These are phyloP conservation scores for Xylota segnis DNA, from an alignment of 2,888 invertebrate species.

Conservation along the genomic window DNA sequence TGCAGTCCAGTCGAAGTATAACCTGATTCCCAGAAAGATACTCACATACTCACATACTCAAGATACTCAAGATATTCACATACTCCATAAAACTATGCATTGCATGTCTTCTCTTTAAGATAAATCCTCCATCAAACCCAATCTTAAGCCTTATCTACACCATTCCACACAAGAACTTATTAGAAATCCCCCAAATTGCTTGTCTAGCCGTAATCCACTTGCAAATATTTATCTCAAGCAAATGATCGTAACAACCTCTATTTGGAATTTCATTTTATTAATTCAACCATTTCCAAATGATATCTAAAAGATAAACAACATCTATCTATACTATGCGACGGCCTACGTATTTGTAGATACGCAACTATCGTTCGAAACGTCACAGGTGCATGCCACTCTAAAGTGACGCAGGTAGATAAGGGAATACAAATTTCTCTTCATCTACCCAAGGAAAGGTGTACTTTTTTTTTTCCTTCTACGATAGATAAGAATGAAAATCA, in stretches of 20 bases:
- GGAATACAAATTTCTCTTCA: neutral
- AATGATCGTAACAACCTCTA: conserved; percentile 37
- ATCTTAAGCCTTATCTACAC: conserved; percentile 17
- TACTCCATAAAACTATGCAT: no score
- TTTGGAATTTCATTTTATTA: conserved; percentile 17
- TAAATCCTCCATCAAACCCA: conserved; percentile 5
- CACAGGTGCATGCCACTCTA: conserved; percentile 50
- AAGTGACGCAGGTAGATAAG: conserved; percentile 54
- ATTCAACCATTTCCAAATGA: conserved; percentile 4
- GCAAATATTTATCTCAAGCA: conserved; percentile 49
- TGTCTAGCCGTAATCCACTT: conserved; percentile 14
- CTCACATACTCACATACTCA: neutral
- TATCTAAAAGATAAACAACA: conserved; percentile 44
- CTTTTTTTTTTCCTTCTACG: neutral
- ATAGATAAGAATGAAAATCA: conserved; percentile 56
- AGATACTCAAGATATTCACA: no score
- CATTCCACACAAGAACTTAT: neutral
- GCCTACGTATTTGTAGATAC: conserved; percentile 14
- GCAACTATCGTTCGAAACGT: conserved; percentile 21
- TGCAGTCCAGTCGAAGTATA: no score
- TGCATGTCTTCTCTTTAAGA: no score
- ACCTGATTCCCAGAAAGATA: no score
- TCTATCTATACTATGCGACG: conserved; percentile 8
- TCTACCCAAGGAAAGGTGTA: conserved; percentile 18
- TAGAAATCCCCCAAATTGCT: neutral